Evolutionary conservation across 2,888 invertebrate species (phyloP).

Genomic region (Electrophaes corylata): DNA sequence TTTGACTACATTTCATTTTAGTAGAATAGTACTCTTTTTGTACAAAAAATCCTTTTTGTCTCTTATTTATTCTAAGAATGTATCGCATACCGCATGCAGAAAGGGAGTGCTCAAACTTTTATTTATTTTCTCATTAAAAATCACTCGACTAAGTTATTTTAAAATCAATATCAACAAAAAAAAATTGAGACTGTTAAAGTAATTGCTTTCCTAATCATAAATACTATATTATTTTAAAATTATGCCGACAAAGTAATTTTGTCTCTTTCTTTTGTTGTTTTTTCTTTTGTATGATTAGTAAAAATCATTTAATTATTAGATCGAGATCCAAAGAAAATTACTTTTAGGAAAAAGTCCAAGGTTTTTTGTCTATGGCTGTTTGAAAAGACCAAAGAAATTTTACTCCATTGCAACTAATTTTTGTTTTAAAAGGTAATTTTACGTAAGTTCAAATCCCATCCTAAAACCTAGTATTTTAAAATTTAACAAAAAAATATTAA

Average conservation of each 20-base stretch:
- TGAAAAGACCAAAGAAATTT: slow-evolving; percentile 21
- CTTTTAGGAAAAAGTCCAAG: not conserved
- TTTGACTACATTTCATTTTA: too few species aligned
- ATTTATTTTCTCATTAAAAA: slow-evolving; percentile 27
- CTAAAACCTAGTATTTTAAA: too few species aligned
- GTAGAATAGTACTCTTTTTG: too few species aligned
- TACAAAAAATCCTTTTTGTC: too few species aligned
- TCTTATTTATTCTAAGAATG: not conserved
- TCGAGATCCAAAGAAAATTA: slow-evolving; percentile 12
- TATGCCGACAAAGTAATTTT: not conserved
- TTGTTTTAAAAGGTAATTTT: too few species aligned
- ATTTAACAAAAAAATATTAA: too few species aligned
- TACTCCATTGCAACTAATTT: not conserved
- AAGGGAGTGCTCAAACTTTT: slow-evolving; percentile 22
- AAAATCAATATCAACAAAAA: slow-evolving; percentile 12
- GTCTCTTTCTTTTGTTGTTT: not conserved
- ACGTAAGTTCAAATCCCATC: not conserved
- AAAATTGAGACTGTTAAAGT: slow-evolving; percentile 23
- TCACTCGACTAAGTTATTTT: slow-evolving; percentile 18
- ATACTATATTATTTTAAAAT: slow-evolving; percentile 5
- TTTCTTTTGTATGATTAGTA: not conserved
- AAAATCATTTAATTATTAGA: slow-evolving; percentile 5
- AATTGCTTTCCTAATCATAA: slow-evolving; percentile 5
- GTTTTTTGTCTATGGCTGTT: slow-evolving; percentile 29
- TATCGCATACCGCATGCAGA: slow-evolving; percentile 8